phyloP scores from a whole-genome alignment of 2,113 vertebrate genomes.

The Mola mola region DNA sequence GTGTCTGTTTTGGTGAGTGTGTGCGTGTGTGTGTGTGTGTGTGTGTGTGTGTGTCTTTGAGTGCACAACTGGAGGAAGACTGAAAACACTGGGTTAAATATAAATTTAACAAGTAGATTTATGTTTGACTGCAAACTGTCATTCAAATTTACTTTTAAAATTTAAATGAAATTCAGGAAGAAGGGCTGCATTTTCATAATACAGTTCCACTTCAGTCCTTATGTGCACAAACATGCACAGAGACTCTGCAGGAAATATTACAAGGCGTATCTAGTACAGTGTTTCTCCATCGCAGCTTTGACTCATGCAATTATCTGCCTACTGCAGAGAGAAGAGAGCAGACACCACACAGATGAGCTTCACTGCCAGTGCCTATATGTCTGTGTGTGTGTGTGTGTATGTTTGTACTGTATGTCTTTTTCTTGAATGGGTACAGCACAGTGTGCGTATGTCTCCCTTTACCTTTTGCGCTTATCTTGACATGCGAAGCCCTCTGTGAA shows the following conservation, averaged over 20 bases:
- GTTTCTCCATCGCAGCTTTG: constrained; percentile 75
- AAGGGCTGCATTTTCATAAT: constrained; percentile 23
- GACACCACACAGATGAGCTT: constrained; percentile 75
- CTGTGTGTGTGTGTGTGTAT: constrained; percentile 36
- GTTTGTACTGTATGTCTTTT: constrained; percentile 28
- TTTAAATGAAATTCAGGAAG: constrained; percentile 6
- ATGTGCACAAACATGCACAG: constrained; percentile 46
- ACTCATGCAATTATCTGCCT: constrained; percentile 78
- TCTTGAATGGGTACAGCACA: constrained; percentile 12
- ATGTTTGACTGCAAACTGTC: no score
- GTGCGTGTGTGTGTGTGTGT: no score
- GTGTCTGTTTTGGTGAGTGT: no score
- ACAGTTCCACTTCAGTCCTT: constrained; percentile 24
- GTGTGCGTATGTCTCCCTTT: constrained; percentile 69
- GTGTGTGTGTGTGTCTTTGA: no score
- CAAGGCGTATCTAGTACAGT: constrained; percentile 58
- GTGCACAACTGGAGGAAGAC: not conserved
- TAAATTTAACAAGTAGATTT: not conserved
- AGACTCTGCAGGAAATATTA: constrained; percentile 34
- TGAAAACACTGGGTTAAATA: not conserved
- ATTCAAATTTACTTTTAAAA: constrained; percentile 6
- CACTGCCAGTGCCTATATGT: constrained; percentile 60
- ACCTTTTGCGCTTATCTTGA: constrained; percentile 78
- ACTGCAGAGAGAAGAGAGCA: constrained; percentile 74
- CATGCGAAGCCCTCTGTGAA: constrained; percentile 77